phyloP scores from a whole-genome alignment of 2,113 vertebrate genomes.

The Gallinago undulata region DNA sequence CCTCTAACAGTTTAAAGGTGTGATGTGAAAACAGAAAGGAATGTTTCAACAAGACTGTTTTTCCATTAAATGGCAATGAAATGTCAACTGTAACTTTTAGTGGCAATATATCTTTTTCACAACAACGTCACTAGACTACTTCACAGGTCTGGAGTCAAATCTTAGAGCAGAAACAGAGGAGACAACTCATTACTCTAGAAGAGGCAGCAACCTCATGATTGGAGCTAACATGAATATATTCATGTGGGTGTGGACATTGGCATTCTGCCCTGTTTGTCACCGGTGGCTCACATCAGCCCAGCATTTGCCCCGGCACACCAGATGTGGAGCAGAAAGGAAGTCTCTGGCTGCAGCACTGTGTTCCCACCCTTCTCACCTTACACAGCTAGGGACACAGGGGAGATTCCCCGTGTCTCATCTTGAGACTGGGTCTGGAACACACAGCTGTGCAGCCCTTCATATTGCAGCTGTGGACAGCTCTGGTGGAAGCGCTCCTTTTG shows the following conservation, averaged over 20 bases:
- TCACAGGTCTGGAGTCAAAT: not conserved
- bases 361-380: not conserved
- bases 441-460: not conserved
- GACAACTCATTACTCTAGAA: not conserved
- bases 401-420: accelerated
- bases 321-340: not conserved
- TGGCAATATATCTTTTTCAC: not conserved
- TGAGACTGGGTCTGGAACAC: accelerated
- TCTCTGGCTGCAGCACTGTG: accelerated
- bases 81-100: not conserved
- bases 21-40: not conserved
- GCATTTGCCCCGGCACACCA: accelerated
- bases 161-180: not conserved
- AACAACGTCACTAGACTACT: not conserved
- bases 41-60: not conserved
- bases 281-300: not conserved
- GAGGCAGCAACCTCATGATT: not conserved
- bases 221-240: accelerated
- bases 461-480: not conserved
- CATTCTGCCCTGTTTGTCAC: not conserved
- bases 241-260: accelerated
- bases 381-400: not conserved
- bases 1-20: not conserved
- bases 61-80: not conserved
- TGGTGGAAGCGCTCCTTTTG: not conserved